Percentiles rank a stretch among this genome's conserved stretches.
phyloP scores from a whole-genome alignment of 2,113 vertebrate genomes.

The Hippocampus comes region DNA sequence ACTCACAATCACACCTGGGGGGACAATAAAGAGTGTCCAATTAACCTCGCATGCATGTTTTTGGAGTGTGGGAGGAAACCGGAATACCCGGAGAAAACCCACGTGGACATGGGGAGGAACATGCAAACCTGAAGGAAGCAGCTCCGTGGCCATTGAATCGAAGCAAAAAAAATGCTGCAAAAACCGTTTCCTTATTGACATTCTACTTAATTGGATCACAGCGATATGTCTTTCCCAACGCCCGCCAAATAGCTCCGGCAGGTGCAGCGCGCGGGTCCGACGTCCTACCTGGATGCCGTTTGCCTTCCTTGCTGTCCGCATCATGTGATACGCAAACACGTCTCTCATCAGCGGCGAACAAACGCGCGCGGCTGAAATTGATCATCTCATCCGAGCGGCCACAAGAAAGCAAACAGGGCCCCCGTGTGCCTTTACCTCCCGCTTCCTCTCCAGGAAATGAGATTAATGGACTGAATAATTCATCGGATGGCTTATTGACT shows the following conservation, averaged over 20 bases:
- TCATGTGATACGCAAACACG: constrained; percentile 36
- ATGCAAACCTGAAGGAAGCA: too few species aligned
- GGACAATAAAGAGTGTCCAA: too few species aligned
- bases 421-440: constrained; percentile 11
- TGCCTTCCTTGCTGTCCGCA: constrained; percentile 1
- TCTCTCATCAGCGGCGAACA: constrained; percentile 34
- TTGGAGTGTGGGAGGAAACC: too few species aligned
- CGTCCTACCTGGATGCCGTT: constrained; percentile 10
- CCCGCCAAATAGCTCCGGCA: neutral
- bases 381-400: constrained; percentile 40
- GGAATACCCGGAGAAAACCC: too few species aligned
- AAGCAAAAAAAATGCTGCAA: too few species aligned
- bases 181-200: too few species aligned
- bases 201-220: too few species aligned
- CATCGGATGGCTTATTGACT: constrained; percentile 23
- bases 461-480: constrained; percentile 41
- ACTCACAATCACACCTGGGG: too few species aligned
- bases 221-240: too few species aligned
- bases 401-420: constrained; percentile 26
- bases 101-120: too few species aligned
- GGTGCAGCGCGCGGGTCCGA: neutral
- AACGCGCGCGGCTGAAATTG: constrained; percentile 34
- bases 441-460: constrained; percentile 31
- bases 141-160: too few species aligned
- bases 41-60: too few species aligned